These are phyloP conservation scores for Axis porcinus DNA, from an alignment of 2,113 vertebrate species.

Conservation along the genomic window DNA sequence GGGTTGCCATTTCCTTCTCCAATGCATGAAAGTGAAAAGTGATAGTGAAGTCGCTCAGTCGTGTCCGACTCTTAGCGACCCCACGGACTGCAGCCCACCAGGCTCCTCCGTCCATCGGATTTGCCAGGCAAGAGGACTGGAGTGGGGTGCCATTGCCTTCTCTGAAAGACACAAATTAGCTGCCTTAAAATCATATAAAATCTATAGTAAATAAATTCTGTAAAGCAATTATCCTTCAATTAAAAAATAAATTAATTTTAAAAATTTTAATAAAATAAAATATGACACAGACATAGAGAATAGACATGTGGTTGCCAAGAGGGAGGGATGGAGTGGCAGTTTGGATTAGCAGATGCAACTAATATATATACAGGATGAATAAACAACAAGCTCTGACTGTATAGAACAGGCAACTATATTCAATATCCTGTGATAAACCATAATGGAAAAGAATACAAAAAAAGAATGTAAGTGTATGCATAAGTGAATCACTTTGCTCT, in stretches of 20 bases:
- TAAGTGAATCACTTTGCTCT: not conserved
- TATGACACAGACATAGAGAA: not conserved
- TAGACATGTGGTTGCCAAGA: not conserved
- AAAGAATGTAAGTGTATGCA: not conserved
- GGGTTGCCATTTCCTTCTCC: too few relatives aligned
- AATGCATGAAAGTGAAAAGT: too few relatives aligned
- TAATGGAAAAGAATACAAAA: not conserved
- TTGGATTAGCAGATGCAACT: not conserved
- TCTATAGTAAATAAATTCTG: not conserved
- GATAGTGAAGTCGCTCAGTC: too few relatives aligned
- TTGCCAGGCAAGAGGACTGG: too few relatives aligned
- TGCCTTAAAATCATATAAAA: not conserved
- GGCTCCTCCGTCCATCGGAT: too few relatives aligned
- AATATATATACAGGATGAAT: not conserved
- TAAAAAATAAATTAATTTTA: not conserved
- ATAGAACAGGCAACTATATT: not conserved
- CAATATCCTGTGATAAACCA: not conserved
- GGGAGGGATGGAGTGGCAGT: not conserved
- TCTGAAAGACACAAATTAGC: not conserved
- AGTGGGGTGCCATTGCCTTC: too few relatives aligned
- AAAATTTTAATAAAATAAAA: not conserved
- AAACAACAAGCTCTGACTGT: not conserved
- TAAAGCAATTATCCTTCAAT: not conserved
- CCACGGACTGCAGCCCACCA: too few relatives aligned
- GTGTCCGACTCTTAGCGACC: too few relatives aligned